Evolutionary conservation across 2,888 invertebrate species (phyloP), one percentile per base, ranked within the genome.

Genomic region (Rapana venosa): DNA sequence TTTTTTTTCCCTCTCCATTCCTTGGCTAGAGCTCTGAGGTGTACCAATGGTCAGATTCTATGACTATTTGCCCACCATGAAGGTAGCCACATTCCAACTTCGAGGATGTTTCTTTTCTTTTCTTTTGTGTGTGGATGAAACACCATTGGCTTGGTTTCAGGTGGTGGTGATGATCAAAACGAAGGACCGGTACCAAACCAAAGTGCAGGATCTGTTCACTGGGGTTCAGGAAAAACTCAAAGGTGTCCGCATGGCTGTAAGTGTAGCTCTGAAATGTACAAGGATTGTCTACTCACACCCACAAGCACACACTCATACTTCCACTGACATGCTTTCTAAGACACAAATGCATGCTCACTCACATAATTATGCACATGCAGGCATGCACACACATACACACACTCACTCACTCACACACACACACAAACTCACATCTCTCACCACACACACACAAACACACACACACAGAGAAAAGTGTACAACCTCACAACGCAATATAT

Each of bases 161-260:
- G 30, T 88, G 79, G 91, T 88, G 92, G 91, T 93, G 36, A 93
- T 93, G 92, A 90, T 93, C 26, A 93, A 91, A 88, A 92, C 90
- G 11, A 89, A 90, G 30, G 89, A 91, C 35, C 92, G 93, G 20
- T 95, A 93, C 90, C 87, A 92, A 0, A 87, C 90, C 20, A 93
- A 93, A 87, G 90, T 94, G 26, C 89, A 90, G 26, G 93, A 94
- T 66, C 90, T 94, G 90, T 84, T 92, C 61, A 88, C 86, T 17
- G 87, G 87, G 0, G 92, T 93, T 30, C 91, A 91, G 74, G 90
- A 87, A 22, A 92, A 92, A 88, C 89, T 93, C 15, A 87, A 89
- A 11, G 91, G 90, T 15, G 83, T 91, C n/a, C 88, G 91, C 30
- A 58, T 66, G 26, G 90, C 88, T 90, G 92, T 93, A 77, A 77